A percentile compares a stretch with the other conserved stretches of the same genome.
phyloP scores from a whole-genome alignment of 2,888 invertebrate genomes.

The Diarsia brunnea region DNA sequence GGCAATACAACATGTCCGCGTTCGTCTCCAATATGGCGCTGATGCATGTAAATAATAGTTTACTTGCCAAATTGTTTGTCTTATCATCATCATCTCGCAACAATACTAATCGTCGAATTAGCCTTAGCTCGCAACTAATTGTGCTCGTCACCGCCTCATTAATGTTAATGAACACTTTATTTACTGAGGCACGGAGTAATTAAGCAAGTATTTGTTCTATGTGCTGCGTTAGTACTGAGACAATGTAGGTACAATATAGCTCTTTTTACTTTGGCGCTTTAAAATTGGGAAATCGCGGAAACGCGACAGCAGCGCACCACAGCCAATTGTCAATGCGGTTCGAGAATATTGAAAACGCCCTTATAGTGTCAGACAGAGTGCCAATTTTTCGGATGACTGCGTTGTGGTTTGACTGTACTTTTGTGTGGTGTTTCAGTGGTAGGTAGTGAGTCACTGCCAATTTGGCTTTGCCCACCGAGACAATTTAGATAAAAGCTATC shows the following conservation, averaged over 20 bases:
- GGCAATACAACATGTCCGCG: constrained; percentile 12
- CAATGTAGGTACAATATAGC: not conserved
- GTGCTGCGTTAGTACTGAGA: not conserved
- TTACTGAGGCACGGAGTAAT: constrained; percentile 23
- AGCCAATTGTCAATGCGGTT: not conserved
- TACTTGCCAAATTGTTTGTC: constrained; percentile 45
- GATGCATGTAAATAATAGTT: constrained; percentile 26
- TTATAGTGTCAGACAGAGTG: constrained; percentile 11
- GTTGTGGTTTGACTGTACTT: constrained; percentile 29
- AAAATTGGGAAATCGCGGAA: not conserved
- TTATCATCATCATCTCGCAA: constrained; percentile 29
- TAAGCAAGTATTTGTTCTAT: constrained; percentile 25
- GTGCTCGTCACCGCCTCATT: constrained; percentile 43
- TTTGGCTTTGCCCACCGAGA: constrained; percentile 13
- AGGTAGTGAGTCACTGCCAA: constrained; percentile 26
- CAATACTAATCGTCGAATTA: constrained; percentile 49
- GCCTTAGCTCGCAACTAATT: constrained; percentile 37
- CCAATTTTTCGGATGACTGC: constrained; percentile 26
- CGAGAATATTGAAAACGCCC: constrained; percentile 16
- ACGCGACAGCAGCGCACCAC: not conserved
- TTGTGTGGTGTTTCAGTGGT: constrained; percentile 23
- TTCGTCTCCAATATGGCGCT: constrained; percentile 11
- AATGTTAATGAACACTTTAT: constrained; percentile 52
- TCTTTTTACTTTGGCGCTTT: not conserved
- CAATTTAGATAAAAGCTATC: constrained; percentile 18